These are phyloP conservation scores for Eilema caniola DNA, from an alignment of 2,888 invertebrate species.

Conservation along the genomic window DNA sequence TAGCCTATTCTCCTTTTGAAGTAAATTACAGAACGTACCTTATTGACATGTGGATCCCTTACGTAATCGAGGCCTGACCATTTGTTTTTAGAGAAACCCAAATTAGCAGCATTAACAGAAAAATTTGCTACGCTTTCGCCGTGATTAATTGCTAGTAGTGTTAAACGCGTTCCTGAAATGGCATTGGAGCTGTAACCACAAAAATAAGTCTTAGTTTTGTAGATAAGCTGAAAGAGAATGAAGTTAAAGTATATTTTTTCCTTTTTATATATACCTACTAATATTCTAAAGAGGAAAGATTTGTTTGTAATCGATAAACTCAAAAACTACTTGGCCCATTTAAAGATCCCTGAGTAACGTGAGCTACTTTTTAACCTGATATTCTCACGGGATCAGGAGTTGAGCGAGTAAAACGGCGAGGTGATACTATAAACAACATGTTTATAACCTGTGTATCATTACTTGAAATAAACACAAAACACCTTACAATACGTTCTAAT, in stretches of 20 bases:
- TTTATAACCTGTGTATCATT: not conserved
- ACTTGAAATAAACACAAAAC: not conserved
- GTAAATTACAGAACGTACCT: conserved; percentile 83
- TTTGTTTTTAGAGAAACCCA: not conserved
- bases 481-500: not conserved
- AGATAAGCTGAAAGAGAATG: not conserved
- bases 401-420: too few relatives aligned
- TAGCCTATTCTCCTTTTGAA: not conserved
- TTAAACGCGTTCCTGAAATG: not conserved
- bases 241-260: too few relatives aligned
- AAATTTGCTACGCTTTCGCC: not conserved
- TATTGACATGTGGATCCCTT: conserved; percentile 92
- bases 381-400: too few relatives aligned
- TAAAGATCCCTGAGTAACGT: too few relatives aligned
- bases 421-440: too few relatives aligned
- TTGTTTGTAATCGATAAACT: too few relatives aligned
- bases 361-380: too few relatives aligned
- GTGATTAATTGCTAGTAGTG: not conserved
- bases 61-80: conserved; percentile 91
- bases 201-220: not conserved
- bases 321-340: too few relatives aligned
- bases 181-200: not conserved
- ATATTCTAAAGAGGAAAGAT: too few relatives aligned
- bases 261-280: too few relatives aligned
- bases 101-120: not conserved